A percentile compares a stretch with the other conserved stretches of the same genome.
These are phyloP conservation scores for Bryconaethiops microstoma DNA, from an alignment of 2,797 vertebrate species.

Conservation along the genomic window DNA sequence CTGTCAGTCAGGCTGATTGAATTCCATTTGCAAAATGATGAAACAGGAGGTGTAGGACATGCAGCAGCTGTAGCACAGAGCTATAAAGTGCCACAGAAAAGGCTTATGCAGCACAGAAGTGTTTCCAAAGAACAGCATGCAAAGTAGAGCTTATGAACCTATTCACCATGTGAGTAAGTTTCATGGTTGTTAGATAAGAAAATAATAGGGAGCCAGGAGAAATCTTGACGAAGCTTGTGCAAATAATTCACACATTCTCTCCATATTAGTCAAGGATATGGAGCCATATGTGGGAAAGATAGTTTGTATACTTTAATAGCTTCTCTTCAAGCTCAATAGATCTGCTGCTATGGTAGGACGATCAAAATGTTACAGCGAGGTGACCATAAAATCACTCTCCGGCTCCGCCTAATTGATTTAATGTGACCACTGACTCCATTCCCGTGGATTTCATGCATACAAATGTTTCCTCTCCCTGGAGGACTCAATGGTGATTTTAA, in stretches of 20 bases:
- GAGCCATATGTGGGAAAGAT: conserved; percentile 1
- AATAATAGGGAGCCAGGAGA: conserved; percentile 17
- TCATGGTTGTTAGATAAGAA: conserved; percentile 32
- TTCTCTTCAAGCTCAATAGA: conserved; percentile 27
- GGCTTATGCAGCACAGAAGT: conserved; percentile 1
- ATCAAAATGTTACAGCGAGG: conserved; percentile 29
- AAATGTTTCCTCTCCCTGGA: conserved; percentile 43
- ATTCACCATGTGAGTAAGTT: conserved; percentile 3
- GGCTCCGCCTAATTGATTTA: conserved; percentile 47
- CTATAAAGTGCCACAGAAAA: not conserved
- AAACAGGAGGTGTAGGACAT: conserved; percentile 9
- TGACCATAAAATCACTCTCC: conserved; percentile 30
- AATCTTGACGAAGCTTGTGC: not conserved
- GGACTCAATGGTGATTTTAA: conserved; percentile 28
- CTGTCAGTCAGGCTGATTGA: conserved; percentile 19
- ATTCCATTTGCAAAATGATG: conserved; percentile 34
- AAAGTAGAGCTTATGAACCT: conserved; percentile 12
- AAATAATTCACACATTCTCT: conserved; percentile 9
- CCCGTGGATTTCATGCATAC: conserved; percentile 41
- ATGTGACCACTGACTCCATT: conserved; percentile 36
- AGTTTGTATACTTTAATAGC: conserved; percentile 39
- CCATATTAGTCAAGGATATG: conserved; percentile 19
- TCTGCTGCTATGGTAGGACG: conserved; percentile 27
- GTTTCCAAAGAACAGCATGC: conserved; percentile 4
- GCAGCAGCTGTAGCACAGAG: conserved; percentile 11